Conservation (phyloP, 2,113 vertebrate species). For the Oryzias melastigma region DNA sequence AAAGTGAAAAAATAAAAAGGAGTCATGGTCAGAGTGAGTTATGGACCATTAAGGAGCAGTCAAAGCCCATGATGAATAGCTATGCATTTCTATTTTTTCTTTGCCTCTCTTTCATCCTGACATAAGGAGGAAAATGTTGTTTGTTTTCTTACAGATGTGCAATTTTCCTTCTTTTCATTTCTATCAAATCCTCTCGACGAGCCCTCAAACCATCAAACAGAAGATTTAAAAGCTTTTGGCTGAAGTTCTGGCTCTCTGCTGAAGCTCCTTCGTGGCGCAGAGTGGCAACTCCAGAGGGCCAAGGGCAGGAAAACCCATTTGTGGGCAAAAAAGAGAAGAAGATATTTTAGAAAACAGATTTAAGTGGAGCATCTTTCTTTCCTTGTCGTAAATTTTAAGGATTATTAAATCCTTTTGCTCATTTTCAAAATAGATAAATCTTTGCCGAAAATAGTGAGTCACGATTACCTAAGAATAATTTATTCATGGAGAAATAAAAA, state of each 20-base stretch:
- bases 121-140: conserved; percentile 88
- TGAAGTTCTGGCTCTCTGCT: conserved; percentile 82
- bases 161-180: conserved; percentile 93
- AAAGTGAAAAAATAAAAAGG: conserved; percentile 51
- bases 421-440: conserved; percentile 14
- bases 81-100: conserved; percentile 79
- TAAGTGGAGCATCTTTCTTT: conserved; percentile 77
- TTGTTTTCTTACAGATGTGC: conserved; percentile 95
- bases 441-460: no score
- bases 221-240: conserved; percentile 86
- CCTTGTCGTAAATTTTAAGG: conserved; percentile 79
- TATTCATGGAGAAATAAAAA: neutral
- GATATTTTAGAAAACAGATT: conserved; percentile 64
- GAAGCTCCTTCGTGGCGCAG: conserved; percentile 81
- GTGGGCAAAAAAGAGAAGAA: conserved; percentile 56
- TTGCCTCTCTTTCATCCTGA: conserved; percentile 75
- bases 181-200: conserved; percentile 84
- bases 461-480: no score
- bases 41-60: conserved; percentile 76
- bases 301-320: conserved; percentile 82
- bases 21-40: conserved; percentile 63
- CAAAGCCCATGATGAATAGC: conserved; percentile 88
- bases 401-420: conserved; percentile 55
- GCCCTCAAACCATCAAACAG: conserved; percentile 84
- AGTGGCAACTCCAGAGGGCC: conserved; percentile 76